Evolutionary conservation across 2,113 vertebrate species (phyloP), one percentile per base, ranked within the genome.

Genomic region (Rhabdornis inornatus): DNA sequence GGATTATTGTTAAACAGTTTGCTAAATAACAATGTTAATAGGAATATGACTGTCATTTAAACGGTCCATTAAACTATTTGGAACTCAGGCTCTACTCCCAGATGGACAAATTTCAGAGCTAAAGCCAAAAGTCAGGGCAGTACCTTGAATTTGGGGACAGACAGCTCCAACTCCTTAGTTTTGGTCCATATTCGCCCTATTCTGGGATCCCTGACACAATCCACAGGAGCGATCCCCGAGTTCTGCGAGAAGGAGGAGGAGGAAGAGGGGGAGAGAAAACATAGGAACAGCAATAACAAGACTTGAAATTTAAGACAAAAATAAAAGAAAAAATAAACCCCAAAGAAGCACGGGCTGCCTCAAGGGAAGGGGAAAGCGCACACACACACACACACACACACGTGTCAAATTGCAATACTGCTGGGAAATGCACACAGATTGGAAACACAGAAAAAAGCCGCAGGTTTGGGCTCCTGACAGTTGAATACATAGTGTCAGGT

Each of bases 111-210:
- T 65, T 84, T 3, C 56, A 70, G 33, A 89, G 31, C 18, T 70
- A 90, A 78, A 66, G 22, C 40, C 68, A 53, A 65, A 92, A 83
- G 75, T 53, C 33, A 0, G 79, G 83, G 55, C 40, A 12, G 66
- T 95, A 99, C 99, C 99, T 99, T 99, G 97, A 99, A 99, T 98
- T 99, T 99, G 76, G 99, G 99, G 96, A 99, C 99, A 83, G 99
- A 99, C 40, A 99, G 98, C 95, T 99, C 99, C 83, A 98, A 97
- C 97, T 99, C 99, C 98, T 99, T 99, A 97, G 98, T 99, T 97
- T 99, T 99, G 87, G 99, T 99, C 99, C 99, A 99, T 91, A 99
- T 98, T 72, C 99, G 98, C 94, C 99, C 99, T 97, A 99, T 99
- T 96, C 99, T 98, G 85, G 99, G 99, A 96, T 99, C 99, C 88